These are phyloP conservation scores for Proctacanthus coquilletti DNA, from an alignment of 1,140 invertebrate species.

Conservation along the genomic window DNA sequence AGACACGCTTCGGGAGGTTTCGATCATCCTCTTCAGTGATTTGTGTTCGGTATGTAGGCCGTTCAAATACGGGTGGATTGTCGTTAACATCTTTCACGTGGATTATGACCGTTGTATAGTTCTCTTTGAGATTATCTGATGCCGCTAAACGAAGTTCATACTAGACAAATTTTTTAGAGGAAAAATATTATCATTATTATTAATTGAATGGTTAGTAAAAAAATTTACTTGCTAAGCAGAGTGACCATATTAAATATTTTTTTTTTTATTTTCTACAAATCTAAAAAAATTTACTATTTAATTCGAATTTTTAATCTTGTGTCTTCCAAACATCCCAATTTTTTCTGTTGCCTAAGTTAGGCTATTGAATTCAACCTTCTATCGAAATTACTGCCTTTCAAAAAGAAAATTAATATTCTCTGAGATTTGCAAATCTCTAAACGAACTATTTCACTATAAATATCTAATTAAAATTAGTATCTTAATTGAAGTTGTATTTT, in stretches of 20 bases:
- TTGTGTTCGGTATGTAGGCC: slow-evolving; percentile 85
- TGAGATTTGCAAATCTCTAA: no score
- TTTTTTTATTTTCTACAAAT: neutral
- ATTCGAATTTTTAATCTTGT: neutral
- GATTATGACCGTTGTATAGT: slow-evolving; percentile 88
- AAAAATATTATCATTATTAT: neutral
- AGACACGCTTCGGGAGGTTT: slow-evolving; percentile 80
- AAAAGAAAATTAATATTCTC: no score
- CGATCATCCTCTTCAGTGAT: slow-evolving; percentile 92
- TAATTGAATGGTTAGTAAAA: no score
- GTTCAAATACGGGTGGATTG: slow-evolving; percentile 70
- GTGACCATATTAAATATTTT: neutral
- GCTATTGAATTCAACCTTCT: no score
- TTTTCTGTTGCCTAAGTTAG: no score
- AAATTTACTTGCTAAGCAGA: neutral
- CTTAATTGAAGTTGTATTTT: neutral
- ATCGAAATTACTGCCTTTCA: no score
- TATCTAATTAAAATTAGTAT: slow-evolving; percentile 3
- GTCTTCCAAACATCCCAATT: no score
- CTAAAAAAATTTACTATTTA: neutral
- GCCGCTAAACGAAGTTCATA: slow-evolving; percentile 85
- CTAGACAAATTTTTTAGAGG: slow-evolving; percentile 34
- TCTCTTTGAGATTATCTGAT: slow-evolving; percentile 90
- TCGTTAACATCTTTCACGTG: slow-evolving; percentile 93
- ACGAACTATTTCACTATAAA: no score